Percentiles rank a stretch among this genome's conserved stretches.
phyloP scores from a whole-genome alignment of 1,140 invertebrate species.

The Notospermus geniculatus region DNA sequence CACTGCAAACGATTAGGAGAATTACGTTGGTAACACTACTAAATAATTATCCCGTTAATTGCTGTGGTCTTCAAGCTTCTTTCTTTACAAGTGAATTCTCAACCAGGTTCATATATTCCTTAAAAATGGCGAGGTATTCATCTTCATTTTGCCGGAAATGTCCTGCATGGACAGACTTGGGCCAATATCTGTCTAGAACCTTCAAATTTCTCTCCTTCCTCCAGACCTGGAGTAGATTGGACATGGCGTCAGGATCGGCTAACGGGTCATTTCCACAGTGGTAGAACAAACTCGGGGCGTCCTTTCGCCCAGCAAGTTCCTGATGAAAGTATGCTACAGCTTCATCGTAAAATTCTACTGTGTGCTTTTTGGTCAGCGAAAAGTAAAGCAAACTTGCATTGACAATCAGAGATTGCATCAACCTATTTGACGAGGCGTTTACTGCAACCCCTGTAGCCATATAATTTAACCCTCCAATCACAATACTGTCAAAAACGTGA shows the following conservation, averaged over 20 bases:
- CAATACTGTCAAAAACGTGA: constrained; percentile 6
- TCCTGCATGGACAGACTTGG: neutral
- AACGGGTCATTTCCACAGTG: neutral
- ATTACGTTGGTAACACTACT: too few relatives aligned
- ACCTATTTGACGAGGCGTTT: neutral
- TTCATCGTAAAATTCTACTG: neutral
- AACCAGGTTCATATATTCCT: neutral
- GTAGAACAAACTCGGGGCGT: neutral
- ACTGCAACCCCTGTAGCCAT: neutral
- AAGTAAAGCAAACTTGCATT: neutral
- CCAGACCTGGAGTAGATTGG: neutral
- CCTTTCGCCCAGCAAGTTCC: neutral
- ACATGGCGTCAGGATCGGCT: neutral
- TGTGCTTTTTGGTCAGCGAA: neutral
- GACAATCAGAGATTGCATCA: neutral
- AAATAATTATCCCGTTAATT: too few relatives aligned
- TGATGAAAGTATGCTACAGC: neutral
- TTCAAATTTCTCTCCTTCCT: neutral
- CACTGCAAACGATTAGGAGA: too few relatives aligned
- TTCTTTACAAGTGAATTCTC: too few relatives aligned
- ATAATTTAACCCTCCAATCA: neutral
- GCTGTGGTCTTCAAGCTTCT: too few relatives aligned
- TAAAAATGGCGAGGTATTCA: neutral
- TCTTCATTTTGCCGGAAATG: neutral
- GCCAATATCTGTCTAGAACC: constrained; percentile 1